Percentiles rank a stretch among this genome's conserved stretches.
Evolutionary conservation across 2,888 invertebrate species (phyloP).

Genomic region (Ophion obscuratus): DNA sequence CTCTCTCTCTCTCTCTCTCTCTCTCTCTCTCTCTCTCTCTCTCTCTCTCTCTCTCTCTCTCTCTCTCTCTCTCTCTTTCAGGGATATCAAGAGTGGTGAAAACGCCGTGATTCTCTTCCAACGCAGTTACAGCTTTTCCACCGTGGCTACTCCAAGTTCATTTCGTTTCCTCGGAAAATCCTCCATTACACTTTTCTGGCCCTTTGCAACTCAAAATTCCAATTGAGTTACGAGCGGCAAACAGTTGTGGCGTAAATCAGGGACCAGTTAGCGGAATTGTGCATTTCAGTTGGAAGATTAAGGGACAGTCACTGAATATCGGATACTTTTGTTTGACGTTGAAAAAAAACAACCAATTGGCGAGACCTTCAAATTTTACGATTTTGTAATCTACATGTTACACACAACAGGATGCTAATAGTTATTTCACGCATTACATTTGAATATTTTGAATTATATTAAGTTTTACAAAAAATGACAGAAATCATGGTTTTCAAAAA

Average conservation of each 20-base stretch:
- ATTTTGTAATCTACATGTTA: too few species aligned
- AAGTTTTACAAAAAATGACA: too few species aligned
- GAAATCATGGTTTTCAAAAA: too few species aligned
- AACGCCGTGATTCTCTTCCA: conserved; percentile 4
- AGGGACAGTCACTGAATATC: too few species aligned
- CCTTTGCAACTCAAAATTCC: neutral
- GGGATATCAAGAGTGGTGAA: conserved; percentile 63
- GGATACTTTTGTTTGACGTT: too few species aligned
- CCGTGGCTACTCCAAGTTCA: conserved; percentile 18
- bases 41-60: conserved; percentile 14
- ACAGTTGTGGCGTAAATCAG: neutral
- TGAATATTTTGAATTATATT: too few species aligned
- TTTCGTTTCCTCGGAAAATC: conserved; percentile 13
- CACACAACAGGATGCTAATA: too few species aligned
- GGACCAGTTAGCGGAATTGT: neutral
- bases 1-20: conserved; percentile 12
- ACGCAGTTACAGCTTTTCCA: conserved; percentile 33
- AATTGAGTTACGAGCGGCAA: neutral
- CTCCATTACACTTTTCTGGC: neutral
- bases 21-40: neutral
- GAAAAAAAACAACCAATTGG: too few species aligned
- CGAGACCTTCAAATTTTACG: too few species aligned
- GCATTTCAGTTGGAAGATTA: neutral
- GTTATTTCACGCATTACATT: too few species aligned
- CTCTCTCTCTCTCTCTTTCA: conserved; percentile 54